Evolutionary conservation across 2,888 invertebrate species (phyloP).

Genomic region (Syritta pipiens): DNA sequence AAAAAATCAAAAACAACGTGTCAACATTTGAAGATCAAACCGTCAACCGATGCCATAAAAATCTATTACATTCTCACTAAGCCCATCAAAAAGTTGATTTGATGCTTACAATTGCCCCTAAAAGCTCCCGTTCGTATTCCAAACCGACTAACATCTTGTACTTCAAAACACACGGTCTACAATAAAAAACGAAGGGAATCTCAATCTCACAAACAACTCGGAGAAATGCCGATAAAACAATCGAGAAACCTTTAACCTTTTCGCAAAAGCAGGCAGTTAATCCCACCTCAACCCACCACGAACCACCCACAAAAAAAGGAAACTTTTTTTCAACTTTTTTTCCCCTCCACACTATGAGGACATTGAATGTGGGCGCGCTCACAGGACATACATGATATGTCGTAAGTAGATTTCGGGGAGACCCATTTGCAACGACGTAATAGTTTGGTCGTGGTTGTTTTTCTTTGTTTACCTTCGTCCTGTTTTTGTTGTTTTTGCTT

Average conservation of each 20-base stretch:
- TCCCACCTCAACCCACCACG: background rate
- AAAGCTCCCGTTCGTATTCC: background rate
- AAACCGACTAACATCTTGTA: no score
- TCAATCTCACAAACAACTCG: background rate
- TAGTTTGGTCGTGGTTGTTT: conserved; percentile 44
- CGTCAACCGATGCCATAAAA: background rate
- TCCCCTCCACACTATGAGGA: conserved; percentile 62
- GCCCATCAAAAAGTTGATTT: background rate
- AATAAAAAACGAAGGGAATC: background rate
- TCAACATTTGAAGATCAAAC: background rate
- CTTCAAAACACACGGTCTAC: no score
- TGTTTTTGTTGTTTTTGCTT: conserved; percentile 3
- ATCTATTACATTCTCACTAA: conserved; percentile 20
- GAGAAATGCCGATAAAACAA: conserved; percentile 25
- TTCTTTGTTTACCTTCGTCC: conserved; percentile 12
- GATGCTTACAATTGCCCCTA: background rate
- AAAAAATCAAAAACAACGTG: no score
- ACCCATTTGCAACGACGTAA: conserved; percentile 66
- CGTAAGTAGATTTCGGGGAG: conserved; percentile 18
- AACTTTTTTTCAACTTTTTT: conserved; percentile 7
- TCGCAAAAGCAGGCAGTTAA: conserved; percentile 19
- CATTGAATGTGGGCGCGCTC: conserved; percentile 58
- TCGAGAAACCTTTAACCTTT: conserved; percentile 51
- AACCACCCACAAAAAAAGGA: background rate
- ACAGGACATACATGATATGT: conserved; percentile 25